Evolutionary conservation across 2,888 invertebrate genomes (phyloP).

Genomic region (Oscheius myriophilus): DNA sequence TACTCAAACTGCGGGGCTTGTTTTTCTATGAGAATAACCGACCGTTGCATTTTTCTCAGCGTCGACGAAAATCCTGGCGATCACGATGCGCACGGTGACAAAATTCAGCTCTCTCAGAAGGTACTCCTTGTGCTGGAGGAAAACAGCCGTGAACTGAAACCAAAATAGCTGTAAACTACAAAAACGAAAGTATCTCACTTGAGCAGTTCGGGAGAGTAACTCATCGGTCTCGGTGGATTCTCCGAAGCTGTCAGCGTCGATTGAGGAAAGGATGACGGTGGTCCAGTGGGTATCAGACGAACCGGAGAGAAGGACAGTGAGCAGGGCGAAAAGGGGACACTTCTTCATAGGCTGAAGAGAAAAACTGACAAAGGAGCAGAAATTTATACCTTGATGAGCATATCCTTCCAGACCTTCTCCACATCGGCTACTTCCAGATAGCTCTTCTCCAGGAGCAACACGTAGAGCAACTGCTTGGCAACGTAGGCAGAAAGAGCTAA

Average conservation of each 20-base stretch:
- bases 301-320: constrained; percentile 8
- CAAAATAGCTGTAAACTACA: neutral
- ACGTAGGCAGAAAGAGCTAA: constrained; percentile 10
- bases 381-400: constrained; percentile 10
- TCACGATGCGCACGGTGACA: neutral
- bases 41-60: too few species aligned
- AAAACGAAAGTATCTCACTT: neutral
- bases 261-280: neutral
- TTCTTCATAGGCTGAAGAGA: constrained; percentile 2
- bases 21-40: too few species aligned
- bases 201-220: neutral
- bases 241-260: neutral
- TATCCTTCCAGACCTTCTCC: neutral
- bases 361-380: neutral
- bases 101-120: neutral
- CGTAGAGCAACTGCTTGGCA: constrained; percentile 7
- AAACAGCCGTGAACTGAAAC: neutral
- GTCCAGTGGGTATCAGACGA: neutral
- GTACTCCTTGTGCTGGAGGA: neutral
- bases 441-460: constrained; percentile 14
- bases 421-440: constrained; percentile 1
- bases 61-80: neutral
- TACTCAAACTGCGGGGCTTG: too few species aligned
- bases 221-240: neutral
- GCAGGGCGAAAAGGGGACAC: constrained; percentile 5